Evolutionary conservation across 2,797 vertebrate species (phyloP).

Genomic region (Steatocranus sp.): DNA sequence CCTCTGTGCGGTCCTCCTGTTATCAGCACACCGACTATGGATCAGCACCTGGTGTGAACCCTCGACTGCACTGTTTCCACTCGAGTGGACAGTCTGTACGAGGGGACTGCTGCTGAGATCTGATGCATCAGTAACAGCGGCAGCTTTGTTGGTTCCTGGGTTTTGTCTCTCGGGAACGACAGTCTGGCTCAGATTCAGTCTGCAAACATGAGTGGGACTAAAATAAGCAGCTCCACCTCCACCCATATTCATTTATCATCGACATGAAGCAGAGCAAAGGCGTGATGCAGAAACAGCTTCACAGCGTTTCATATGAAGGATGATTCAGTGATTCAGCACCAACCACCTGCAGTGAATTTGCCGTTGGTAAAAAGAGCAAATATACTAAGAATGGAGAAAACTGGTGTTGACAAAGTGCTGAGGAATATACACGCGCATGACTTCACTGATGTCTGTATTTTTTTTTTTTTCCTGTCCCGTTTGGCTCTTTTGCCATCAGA

Average conservation of each 20-base stretch:
- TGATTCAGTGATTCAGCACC: not conserved
- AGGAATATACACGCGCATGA: not conserved
- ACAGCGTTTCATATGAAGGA: not conserved
- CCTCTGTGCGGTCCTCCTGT: not conserved
- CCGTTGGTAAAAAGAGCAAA: not conserved
- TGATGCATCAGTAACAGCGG: not conserved
- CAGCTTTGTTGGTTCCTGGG: not conserved
- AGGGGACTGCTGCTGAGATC: rapidly evolving
- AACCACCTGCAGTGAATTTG: not conserved
- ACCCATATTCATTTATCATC: not conserved
- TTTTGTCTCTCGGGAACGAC: not conserved
- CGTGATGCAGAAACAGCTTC: not conserved
- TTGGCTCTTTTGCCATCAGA: no score
- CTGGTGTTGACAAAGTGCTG: not conserved
- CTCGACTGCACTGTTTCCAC: rapidly evolving
- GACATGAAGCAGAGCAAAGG: not conserved
- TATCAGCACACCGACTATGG: rapidly evolving
- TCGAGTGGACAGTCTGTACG: not conserved
- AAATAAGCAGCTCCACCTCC: not conserved
- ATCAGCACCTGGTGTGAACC: not conserved
- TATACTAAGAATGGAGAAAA: not conserved
- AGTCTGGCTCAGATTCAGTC: not conserved
- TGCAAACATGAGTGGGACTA: not conserved
- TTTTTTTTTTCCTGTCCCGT: no score
- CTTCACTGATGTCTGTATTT: not conserved